These are phyloP conservation scores for Caenorhabditis drosophilae DNA, from an alignment of 2,888 invertebrate genomes.

Conservation along the genomic window DNA sequence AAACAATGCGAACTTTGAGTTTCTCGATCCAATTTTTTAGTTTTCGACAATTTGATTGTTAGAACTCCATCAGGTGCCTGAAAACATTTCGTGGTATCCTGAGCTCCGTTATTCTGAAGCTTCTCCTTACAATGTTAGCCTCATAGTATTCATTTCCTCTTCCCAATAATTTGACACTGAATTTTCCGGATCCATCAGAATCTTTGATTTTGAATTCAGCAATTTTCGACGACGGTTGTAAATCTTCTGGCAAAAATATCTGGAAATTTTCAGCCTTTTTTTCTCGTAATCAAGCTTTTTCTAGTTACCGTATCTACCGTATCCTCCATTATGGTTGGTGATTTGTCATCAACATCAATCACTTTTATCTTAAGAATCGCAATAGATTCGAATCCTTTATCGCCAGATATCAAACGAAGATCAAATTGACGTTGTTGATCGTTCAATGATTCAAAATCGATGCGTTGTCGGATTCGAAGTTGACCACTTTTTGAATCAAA, in stretches of 20 bases:
- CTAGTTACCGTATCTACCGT: too few relatives aligned
- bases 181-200: constrained; percentile 28
- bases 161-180: constrained; percentile 24
- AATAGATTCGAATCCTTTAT: constrained; percentile 28
- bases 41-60: constrained; percentile 4
- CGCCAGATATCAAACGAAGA: constrained; percentile 40
- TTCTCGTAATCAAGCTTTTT: too few relatives aligned
- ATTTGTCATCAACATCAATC: constrained; percentile 51
- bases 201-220: constrained; percentile 41
- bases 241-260: constrained; percentile 45
- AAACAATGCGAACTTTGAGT: constrained; percentile 13
- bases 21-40: constrained; percentile 41
- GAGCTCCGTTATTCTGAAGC: background rate
- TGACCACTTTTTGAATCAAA: constrained; percentile 31
- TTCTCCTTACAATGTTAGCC: constrained; percentile 26
- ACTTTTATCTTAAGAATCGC: constrained; percentile 36
- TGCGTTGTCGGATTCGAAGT: constrained; percentile 26
- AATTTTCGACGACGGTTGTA: constrained; percentile 36
- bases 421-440: constrained; percentile 25
- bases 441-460: constrained; percentile 46
- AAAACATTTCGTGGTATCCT: background rate
- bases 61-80: constrained; percentile 13
- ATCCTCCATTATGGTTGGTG: constrained; percentile 44
- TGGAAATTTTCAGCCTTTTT: background rate
- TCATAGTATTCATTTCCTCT: constrained; percentile 21